Evolutionary conservation across 2,888 invertebrate species (phyloP).

Genomic region (Drosophila suboccidentalis): DNA sequence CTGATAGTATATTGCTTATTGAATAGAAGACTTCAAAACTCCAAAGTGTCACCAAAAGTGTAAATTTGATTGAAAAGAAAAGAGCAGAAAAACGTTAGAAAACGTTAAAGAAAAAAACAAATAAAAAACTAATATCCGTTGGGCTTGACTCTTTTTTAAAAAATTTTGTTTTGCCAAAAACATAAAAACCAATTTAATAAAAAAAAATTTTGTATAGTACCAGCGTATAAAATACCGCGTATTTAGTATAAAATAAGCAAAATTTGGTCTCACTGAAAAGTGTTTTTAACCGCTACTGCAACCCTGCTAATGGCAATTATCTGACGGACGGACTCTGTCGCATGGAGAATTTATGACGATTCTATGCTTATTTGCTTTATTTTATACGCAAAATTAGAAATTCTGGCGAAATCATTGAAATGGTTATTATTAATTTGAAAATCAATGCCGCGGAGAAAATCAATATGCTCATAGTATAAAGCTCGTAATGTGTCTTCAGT

Average conservation of each 20-base stretch:
- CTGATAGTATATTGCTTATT: too few relatives aligned
- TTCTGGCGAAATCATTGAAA: constrained; percentile 29
- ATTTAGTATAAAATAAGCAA: neutral
- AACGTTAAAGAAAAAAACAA: too few relatives aligned
- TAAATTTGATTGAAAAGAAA: too few relatives aligned
- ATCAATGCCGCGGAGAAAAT: constrained; percentile 34
- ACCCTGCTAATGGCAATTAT: constrained; percentile 46
- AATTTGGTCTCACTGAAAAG: constrained; percentile 7
- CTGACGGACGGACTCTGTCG: constrained; percentile 46
- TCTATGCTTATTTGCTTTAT: constrained; percentile 48
- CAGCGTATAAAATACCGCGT: too few relatives aligned
- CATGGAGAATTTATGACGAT: constrained; percentile 60
- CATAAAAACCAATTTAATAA: too few relatives aligned
- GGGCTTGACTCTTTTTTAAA: too few relatives aligned
- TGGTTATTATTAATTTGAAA: constrained; percentile 17
- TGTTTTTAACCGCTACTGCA: constrained; percentile 21
- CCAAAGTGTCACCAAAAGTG: too few relatives aligned
- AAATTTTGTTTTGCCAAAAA: too few relatives aligned
- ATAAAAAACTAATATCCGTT: too few relatives aligned
- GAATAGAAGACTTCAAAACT: too few relatives aligned
- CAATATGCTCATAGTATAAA: constrained; percentile 21
- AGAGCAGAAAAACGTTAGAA: too few relatives aligned
- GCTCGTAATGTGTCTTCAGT: constrained; percentile 35
- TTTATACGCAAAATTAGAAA: constrained; percentile 57
- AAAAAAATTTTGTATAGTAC: too few relatives aligned